Evolutionary conservation across 2,797 vertebrate genomes (phyloP).

Genomic region (Momotus momota): DNA sequence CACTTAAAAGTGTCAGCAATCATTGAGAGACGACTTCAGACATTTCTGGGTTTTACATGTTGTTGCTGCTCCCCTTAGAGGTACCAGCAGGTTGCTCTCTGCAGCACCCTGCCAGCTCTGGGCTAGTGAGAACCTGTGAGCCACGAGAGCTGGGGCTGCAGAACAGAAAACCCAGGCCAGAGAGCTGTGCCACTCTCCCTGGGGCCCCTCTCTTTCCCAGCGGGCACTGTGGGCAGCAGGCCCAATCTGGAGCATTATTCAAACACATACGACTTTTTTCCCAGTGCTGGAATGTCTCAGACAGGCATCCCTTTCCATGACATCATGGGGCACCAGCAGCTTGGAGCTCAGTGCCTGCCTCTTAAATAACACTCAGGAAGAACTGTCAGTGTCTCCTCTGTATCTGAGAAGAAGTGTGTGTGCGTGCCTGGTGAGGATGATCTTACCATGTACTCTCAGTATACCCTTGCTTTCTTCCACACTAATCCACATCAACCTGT

Average conservation of each 20-base stretch:
- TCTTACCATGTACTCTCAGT: background rate
- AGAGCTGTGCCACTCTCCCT: background rate
- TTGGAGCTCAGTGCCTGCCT: background rate
- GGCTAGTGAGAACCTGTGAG: background rate
- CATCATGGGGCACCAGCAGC: background rate
- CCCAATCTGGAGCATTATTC: background rate
- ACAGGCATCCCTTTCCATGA: background rate
- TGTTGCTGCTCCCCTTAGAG: background rate
- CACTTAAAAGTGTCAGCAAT: background rate
- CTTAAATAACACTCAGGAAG: background rate
- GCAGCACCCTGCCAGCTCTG: background rate
- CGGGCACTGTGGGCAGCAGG: background rate
- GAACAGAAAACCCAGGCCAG: background rate
- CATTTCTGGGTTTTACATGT: background rate
- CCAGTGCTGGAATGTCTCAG: background rate
- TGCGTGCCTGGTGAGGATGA: background rate
- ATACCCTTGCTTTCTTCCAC: background rate
- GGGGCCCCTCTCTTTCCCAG: background rate
- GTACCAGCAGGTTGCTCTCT: background rate
- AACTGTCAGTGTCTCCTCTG: background rate
- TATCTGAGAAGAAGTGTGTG: background rate
- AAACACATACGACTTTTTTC: background rate
- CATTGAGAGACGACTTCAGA: background rate
- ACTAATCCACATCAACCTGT: slow-evolving; percentile 40
- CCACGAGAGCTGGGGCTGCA: background rate